A percentile compares a stretch with the other conserved stretches of the same genome.
Evolutionary conservation across 2,888 invertebrate species (phyloP).

Genomic region (Drosophila multiciliata): DNA sequence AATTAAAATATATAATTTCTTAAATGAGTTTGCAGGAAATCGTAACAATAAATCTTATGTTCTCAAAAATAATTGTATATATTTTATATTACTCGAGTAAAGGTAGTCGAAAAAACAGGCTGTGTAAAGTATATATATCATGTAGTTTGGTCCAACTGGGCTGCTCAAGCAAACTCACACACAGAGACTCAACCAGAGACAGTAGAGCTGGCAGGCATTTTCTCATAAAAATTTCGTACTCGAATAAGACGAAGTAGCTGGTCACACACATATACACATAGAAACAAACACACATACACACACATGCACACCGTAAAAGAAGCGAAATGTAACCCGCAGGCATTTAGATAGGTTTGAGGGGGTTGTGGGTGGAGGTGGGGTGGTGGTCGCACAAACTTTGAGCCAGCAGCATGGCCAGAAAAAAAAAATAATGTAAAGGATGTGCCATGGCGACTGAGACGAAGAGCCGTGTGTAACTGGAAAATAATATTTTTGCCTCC

Average conservation of each 20-base stretch:
- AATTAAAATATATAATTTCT: background rate
- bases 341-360: slow-evolving; percentile 50
- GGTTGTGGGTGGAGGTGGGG: slow-evolving; percentile 18
- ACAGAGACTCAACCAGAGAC: slow-evolving; percentile 44
- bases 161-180: slow-evolving; percentile 33
- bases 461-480: slow-evolving; percentile 82
- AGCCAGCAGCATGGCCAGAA: slow-evolving; percentile 68
- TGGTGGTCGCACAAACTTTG: slow-evolving; percentile 67
- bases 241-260: slow-evolving; percentile 79
- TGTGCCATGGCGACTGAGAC: slow-evolving; percentile 73
- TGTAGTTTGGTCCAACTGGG: slow-evolving; percentile 45
- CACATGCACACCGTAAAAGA: slow-evolving; percentile 26
- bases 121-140: slow-evolving; percentile 20
- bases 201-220: slow-evolving; percentile 71
- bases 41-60: no score
- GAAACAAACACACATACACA: slow-evolving; percentile 23
- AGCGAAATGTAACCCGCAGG: slow-evolving; percentile 76
- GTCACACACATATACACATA: slow-evolving; percentile 47
- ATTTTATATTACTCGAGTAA: background rate
- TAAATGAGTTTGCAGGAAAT: background rate
- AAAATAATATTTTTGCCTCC: slow-evolving; percentile 83
- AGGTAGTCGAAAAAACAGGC: background rate
- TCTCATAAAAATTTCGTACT: slow-evolving; percentile 80
- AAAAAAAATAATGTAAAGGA: slow-evolving; percentile 75
- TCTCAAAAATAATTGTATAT: background rate